Percentiles rank a stretch among this genome's conserved stretches.
These are phyloP conservation scores for Caenorhabditis uteleia DNA, from an alignment of 2,888 invertebrate genomes.

Conservation along the genomic window DNA sequence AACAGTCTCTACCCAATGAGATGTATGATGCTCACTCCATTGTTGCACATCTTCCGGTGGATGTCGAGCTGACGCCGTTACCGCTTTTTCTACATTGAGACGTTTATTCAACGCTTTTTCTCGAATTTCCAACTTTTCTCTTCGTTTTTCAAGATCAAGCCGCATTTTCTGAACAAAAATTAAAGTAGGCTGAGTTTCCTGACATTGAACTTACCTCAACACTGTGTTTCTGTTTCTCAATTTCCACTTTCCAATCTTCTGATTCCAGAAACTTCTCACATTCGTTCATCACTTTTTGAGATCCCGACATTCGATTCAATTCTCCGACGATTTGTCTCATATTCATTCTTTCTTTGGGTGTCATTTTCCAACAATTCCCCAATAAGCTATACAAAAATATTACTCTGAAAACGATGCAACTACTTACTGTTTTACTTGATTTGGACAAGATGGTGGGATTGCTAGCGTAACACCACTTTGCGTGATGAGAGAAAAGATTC, in stretches of 20 bases:
- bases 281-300: conserved; percentile 42
- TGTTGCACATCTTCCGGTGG: conserved; percentile 47
- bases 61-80: conserved; percentile 26
- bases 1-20: conserved; percentile 53
- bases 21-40: conserved; percentile 59
- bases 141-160: conserved; percentile 50
- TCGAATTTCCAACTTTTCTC: conserved; percentile 52
- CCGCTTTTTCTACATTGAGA: conserved; percentile 34
- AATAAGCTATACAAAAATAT: conserved; percentile 44
- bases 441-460: conserved; percentile 59
- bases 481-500: conserved; percentile 61
- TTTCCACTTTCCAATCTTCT: conserved; percentile 59
- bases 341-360: conserved; percentile 52
- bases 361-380: conserved; percentile 57
- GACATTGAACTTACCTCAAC: conserved; percentile 36
- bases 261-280: conserved; percentile 52
- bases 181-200: background rate
- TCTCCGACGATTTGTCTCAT: conserved; percentile 44
- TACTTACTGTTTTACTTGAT: conserved; percentile 47
- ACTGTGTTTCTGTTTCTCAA: conserved; percentile 50
- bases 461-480: conserved; percentile 57
- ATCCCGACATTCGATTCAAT: conserved; percentile 22
- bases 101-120: conserved; percentile 51
- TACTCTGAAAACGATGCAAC: background rate
- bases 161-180: conserved; percentile 41